Evolutionary conservation across 1,140 invertebrate species (phyloP), one percentile per base, ranked within the genome.

Genomic region (Zophobas morio): DNA sequence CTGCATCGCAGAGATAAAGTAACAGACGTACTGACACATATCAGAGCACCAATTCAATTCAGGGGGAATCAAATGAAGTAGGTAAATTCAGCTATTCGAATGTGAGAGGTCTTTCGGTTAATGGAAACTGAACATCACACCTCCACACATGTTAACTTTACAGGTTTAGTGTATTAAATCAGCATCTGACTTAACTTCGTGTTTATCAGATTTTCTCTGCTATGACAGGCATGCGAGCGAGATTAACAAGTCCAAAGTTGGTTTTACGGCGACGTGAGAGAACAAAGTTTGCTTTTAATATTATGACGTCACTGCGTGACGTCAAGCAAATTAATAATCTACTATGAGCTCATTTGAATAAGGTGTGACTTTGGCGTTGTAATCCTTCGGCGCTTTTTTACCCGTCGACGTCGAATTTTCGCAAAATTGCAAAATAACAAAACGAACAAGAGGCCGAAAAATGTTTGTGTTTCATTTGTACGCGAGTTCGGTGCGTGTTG

Each of bases 281-380:
- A 60, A 60, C 56, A 42, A 46, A 66, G 60, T 66, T 66, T 66
- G 42, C 37, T 66, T 66, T 66, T 42, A 66, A 60, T 60, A 60
- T 60, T 42, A 39, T 66, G 6, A 33, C 40, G 3, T 3, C 5
- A 39, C n/a, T 32, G 42, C 60, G 20, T 66, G 60, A 66, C 60
- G 60, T 66, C 60, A 66, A 39, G 37, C 40, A 66, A 66, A 46
- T 66, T 66, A 66, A 66, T 66, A 66, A n/a, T 66, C 42, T 66
- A 39, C 20, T 6, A 2, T 40, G 8, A 32, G 2, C 60, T 40
- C 37, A 66, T 66, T 66, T 66, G 60, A 37, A 66, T 66, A 66
- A 66, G 42, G 60, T 66, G 40, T 66, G 60, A 66, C 37, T 33
- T 66, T 42, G 60, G 60, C 42, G 6, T n/a, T 33, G 20, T 42